Evolutionary conservation across 2,888 invertebrate genomes (phyloP).

Genomic region (Hydropsyche betteni): DNA sequence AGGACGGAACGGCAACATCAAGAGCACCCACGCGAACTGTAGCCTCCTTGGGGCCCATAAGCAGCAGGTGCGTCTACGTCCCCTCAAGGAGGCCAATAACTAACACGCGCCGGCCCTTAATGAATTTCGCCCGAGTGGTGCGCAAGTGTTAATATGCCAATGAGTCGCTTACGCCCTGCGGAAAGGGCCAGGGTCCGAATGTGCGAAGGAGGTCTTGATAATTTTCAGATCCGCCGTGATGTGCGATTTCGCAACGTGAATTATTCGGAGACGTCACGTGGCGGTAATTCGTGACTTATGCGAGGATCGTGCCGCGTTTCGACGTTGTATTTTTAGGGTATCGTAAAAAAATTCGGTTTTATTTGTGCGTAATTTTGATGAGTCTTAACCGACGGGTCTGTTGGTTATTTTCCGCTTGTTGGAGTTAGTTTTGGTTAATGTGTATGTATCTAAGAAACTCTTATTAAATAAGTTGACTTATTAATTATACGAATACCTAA

Average conservation of each 20-base stretch:
- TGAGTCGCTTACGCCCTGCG: constrained; percentile 3
- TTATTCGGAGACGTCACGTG: too few relatives aligned
- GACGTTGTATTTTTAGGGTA: too few relatives aligned
- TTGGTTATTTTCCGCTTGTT: too few relatives aligned
- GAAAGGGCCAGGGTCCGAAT: neutral
- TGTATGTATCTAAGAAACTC: too few relatives aligned
- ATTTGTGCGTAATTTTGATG: too few relatives aligned
- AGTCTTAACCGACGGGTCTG: too few relatives aligned
- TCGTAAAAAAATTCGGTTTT: too few relatives aligned
- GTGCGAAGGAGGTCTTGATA: constrained; percentile 1
- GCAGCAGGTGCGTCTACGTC: constrained; percentile 31
- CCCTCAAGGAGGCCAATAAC: constrained; percentile 27
- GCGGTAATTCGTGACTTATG: too few relatives aligned
- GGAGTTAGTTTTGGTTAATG: too few relatives aligned
- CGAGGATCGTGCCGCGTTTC: too few relatives aligned
- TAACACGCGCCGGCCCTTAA: constrained; percentile 35
- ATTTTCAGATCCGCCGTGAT: constrained; percentile 10
- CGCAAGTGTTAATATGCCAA: constrained; percentile 25
- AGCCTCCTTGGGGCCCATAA: constrained; percentile 15
- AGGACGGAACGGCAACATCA: constrained; percentile 17
- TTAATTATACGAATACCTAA: too few relatives aligned
- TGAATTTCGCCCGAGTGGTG: constrained; percentile 28
- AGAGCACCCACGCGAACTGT: neutral
- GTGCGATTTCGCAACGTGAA: neutral
- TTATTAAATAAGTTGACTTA: too few relatives aligned